Percentiles rank a stretch among this genome's conserved stretches.
Conservation (phyloP, 2,113 vertebrate species). For the Vidua macroura region DNA sequence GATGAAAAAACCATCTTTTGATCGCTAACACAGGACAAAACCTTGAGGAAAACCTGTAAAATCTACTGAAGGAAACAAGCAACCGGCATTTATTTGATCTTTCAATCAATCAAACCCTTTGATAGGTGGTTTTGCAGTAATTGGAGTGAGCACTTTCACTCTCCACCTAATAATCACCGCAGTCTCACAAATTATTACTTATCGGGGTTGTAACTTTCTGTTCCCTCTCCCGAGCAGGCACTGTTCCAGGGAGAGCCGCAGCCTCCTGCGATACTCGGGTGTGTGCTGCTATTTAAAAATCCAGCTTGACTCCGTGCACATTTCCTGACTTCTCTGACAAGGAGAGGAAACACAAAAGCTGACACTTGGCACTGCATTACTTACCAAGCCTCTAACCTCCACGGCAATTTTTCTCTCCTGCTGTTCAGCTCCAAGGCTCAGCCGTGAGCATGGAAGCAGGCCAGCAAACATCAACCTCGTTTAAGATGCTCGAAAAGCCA, state of each 20-base stretch:
- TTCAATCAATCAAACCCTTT: background rate
- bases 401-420: background rate
- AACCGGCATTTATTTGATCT: background rate
- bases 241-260: background rate
- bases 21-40: background rate
- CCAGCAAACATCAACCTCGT: constrained; percentile 24
- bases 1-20: constrained; percentile 8
- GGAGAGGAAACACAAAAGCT: constrained; percentile 17
- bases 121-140: background rate
- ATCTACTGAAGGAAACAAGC: background rate
- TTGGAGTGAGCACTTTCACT: background rate
- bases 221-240: background rate
- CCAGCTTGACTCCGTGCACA: background rate
- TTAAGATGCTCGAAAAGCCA: background rate
- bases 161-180: background rate
- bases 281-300: background rate
- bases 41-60: background rate
- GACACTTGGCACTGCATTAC: constrained; percentile 17
- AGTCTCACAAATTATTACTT: background rate
- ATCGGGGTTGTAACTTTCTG: background rate
- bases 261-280: rapidly evolving
- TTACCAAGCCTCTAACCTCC: background rate
- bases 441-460: background rate
- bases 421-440: constrained; percentile 24
- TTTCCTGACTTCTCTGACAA: constrained; percentile 6